Evolutionary conservation across 2,113 vertebrate species (phyloP).

Genomic region (Nannospalax galili): DNA sequence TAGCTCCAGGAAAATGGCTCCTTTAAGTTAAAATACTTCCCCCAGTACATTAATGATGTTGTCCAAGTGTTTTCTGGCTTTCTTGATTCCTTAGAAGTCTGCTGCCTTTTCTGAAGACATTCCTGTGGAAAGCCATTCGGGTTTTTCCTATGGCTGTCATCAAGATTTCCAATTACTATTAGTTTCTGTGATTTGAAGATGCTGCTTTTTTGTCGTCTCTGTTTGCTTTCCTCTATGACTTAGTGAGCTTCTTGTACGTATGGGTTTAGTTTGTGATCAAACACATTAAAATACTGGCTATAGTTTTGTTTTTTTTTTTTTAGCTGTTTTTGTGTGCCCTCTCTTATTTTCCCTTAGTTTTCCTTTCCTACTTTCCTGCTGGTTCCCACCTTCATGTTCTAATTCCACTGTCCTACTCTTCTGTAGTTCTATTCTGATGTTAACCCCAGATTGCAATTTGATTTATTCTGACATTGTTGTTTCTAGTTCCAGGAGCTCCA

Average conservation of each 20-base stretch:
- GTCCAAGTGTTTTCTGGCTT: not conserved
- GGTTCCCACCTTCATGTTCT: not conserved
- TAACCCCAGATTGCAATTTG: not conserved
- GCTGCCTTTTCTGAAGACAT: not conserved
- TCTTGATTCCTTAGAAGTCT: not conserved
- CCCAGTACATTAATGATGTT: not conserved
- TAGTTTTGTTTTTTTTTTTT: no score
- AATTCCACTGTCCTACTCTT: not conserved
- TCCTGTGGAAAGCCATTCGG: not conserved
- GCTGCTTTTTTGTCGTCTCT: not conserved
- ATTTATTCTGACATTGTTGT: not conserved
- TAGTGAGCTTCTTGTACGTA: not conserved
- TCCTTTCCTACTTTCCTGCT: not conserved
- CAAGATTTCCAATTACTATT: not conserved
- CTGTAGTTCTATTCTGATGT: fast-evolving
- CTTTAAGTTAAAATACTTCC: not conserved
- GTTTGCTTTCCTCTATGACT: not conserved
- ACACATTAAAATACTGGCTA: not conserved
- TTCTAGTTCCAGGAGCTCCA: not conserved
- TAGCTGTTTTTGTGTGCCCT: not conserved
- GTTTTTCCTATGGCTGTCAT: not conserved
- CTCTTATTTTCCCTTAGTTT: not conserved
- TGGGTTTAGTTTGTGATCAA: not conserved
- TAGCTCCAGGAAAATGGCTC: not conserved
- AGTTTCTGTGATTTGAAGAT: not conserved